Evolutionary conservation across 2,888 invertebrate genomes (phyloP), one percentile per base, ranked within the genome.

Genomic region (Clanis bilineata): DNA sequence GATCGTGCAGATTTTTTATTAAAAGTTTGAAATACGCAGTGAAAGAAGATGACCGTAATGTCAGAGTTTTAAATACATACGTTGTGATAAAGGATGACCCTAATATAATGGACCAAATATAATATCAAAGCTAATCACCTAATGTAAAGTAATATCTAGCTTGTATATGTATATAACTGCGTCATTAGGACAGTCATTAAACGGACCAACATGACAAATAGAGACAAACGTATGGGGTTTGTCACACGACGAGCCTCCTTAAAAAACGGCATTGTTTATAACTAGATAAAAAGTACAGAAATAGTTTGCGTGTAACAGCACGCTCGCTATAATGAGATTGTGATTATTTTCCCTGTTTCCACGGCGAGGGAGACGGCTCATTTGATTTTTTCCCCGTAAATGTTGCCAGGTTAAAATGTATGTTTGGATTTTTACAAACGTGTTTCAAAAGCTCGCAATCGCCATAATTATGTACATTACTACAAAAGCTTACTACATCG

Each of bases 311-410:
- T 86, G 86, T 73, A 72, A 72, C 71, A 74, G 75, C 77, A 79
- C 76, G 83, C 73, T 81, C 77, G 71, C 68, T 76, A 72, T 85
- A 86, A 86, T 86, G 81, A 79, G 78, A 72, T 71, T 80, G 80
- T 82, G 85, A 85, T 86, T 82, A 85, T 81, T 80, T 77, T 73
- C 69, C 70, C 72, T 75, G 74, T 70, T 71, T 73, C 72, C 64
- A 71, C 68, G 70, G 67, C 68, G 77, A 74, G 74, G 73, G 68
- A 70, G 59, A 61, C 62, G 61, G 55, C 60, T 59, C 51, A 61
- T 60, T 65, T 51, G 51, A 58, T 45, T 45, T 38, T 45, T 60
- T 56, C n/a, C 56, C 44, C 44, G 41, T 56, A 25, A 43, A 44
- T 39, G 59, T 44, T 44, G 56, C 45, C 59, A 56, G 15, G 36